Conservation (phyloP, 2,113 vertebrate genomes). For the Nansenia antarctica region DNA sequence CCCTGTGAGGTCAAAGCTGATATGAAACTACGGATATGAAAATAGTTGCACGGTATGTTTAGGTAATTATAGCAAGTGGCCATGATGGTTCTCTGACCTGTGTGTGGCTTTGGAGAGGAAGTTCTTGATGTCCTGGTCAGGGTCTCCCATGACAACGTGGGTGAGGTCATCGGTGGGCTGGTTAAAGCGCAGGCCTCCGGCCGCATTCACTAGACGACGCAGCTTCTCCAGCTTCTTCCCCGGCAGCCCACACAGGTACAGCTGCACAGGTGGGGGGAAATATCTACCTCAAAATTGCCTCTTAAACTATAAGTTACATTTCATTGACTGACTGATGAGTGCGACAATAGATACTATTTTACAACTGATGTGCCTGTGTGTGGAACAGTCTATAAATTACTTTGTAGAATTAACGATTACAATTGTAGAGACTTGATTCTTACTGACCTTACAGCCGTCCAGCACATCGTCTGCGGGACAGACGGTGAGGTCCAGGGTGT, state of each 20-base stretch:
- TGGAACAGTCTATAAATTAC: too few species aligned
- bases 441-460: constrained; percentile 91
- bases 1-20: too few species aligned
- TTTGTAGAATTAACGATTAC: too few species aligned
- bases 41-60: background rate
- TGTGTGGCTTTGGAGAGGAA: constrained; percentile 84
- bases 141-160: constrained; percentile 89
- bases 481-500: constrained; percentile 83
- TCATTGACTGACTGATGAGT: too few species aligned
- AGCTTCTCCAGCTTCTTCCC: constrained; percentile 90
- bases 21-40: background rate
- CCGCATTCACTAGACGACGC: constrained; percentile 85
- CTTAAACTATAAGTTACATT: too few species aligned
- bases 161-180: constrained; percentile 93
- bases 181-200: constrained; percentile 92
- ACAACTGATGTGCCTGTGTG: too few species aligned
- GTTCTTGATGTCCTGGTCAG: constrained; percentile 81
- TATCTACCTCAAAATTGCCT: too few species aligned
- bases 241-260: constrained; percentile 89
- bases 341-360: too few species aligned
- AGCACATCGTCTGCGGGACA: constrained; percentile 87
- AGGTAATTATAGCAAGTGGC: background rate
- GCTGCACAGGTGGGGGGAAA: too few species aligned
- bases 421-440: too few species aligned
- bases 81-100: constrained; percentile 73